phyloP scores from a whole-genome alignment of 2,797 vertebrate species.

The Enteromius fasciolatus region DNA sequence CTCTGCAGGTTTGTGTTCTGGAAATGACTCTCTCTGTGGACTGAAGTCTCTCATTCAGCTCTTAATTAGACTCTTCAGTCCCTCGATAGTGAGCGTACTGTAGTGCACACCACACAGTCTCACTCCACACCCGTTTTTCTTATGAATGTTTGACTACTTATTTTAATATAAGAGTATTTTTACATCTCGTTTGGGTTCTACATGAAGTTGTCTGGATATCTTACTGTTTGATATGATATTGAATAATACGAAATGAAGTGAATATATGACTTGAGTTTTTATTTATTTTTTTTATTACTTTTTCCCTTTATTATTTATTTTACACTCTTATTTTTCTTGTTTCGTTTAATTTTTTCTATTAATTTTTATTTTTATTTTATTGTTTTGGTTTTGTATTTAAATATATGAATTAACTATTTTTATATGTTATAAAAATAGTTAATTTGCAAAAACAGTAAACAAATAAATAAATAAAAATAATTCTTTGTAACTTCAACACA shows the following conservation, averaged over 20 bases:
- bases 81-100: not conserved
- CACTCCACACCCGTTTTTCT: constrained; percentile 55
- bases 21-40: constrained; percentile 48
- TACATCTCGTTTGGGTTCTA: constrained; percentile 77
- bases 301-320: not conserved
- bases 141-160: constrained; percentile 70
- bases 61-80: constrained; percentile 38
- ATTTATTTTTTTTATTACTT: not conserved
- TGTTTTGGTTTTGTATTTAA: too few relatives aligned
- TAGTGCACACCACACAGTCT: not conserved
- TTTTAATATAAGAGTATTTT: constrained; percentile 68
- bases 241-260: not conserved
- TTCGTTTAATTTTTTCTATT: not conserved
- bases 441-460: not conserved
- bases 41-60: constrained; percentile 43
- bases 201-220: constrained; percentile 76
- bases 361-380: not conserved
- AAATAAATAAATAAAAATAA: not conserved
- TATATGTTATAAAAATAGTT: too few relatives aligned
- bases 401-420: too few relatives aligned
- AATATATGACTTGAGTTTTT: not conserved
- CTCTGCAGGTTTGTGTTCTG: constrained; percentile 48
- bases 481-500: not conserved
- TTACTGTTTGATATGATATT: constrained; percentile 17
- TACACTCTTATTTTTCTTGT: too few relatives aligned